Base-by-base conservation (phyloP, 1,140 invertebrate species). In the Muscidifurax raptorellus region DNA sequence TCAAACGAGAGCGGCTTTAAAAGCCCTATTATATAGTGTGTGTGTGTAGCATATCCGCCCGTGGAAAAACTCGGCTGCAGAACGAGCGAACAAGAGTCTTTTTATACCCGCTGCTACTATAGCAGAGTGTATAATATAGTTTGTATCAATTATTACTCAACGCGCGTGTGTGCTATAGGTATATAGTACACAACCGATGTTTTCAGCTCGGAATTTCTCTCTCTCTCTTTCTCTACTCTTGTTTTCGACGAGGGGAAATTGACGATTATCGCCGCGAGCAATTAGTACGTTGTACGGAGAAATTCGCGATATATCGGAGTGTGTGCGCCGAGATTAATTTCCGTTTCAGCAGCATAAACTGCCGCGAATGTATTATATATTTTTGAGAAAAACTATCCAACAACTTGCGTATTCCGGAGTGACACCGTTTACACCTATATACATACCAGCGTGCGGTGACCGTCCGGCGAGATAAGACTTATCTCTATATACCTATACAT, bases 1-100 rank as follows among this genome's bases (percentile, higher is more conserved):
- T 93, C 91, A 92, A 93, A 93, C 89, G 90, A 92, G 91, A 91
- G 89, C 88, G 91, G 90, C 89, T 89, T 87, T 87, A 89, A 18
- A n/a, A 59, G 79, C 18, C 67, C 79, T 44, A 81, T 81, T 86
- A 87, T 52, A 80, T 85, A 86, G 86, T 90, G n/a, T 89, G 18
- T 59, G 18, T 15, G 15, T 52, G n/a, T 5, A n/a, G 52, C 52
- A 59, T n/a, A n/a, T 59, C 52, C 52, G 52, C 52, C 22, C 22
- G 22, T 59, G 52, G 30, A 71, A 71, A 30, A 71, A 71, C 30
- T 30, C 27, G 30, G n/a, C n/a, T n/a, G n/a, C n/a, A n/a, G n/a
- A n/a, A n/a, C n/a, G n/a, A n/a, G n/a, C n/a, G n/a, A n/a, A n/a
- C n/a, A n/a, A 6, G 5, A n/a, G 67, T 71, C 18, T 27, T 3